These are phyloP conservation scores for Meandrina meandrites DNA, from an alignment of 92 coral and sea anemone species.

Conservation along the genomic window DNA sequence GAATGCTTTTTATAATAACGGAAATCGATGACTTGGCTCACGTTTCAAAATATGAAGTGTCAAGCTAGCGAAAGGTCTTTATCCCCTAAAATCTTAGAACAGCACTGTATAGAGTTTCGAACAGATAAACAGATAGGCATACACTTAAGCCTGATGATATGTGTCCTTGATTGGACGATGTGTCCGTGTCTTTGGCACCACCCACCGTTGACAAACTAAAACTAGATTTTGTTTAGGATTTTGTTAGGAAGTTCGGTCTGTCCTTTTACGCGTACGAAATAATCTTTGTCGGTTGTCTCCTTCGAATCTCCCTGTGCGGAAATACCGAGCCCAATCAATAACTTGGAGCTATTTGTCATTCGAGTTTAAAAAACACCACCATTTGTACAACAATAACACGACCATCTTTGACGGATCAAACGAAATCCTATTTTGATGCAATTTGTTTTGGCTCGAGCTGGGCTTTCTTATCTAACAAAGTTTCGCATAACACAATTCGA, in stretches of 20 bases:
- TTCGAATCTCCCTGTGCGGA: not conserved
- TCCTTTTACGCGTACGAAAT: not conserved
- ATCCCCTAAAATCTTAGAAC: not conserved
- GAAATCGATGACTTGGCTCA: constrained; percentile 11
- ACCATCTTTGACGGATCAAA: not conserved
- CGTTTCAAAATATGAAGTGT: constrained; percentile 2
- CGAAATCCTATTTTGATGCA: not conserved
- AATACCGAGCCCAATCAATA: not conserved
- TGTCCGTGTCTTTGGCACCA: not conserved
- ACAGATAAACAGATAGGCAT: constrained; percentile 18
- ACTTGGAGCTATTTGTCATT: not conserved
- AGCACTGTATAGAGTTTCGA: not conserved
- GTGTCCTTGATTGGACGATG: not conserved
- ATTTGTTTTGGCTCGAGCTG: constrained; percentile 1
- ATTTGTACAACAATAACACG: constrained; percentile 2
- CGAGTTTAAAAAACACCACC: constrained; percentile 16
- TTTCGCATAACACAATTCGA: constrained; percentile 1
- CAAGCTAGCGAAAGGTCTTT: not conserved
- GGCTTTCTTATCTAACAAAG: not conserved
- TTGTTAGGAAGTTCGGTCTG: not conserved
- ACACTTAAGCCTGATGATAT: not conserved
- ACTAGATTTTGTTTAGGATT: too few relatives aligned
- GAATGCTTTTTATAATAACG: not conserved
- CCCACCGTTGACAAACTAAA: not conserved
- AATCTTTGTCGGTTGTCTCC: too few relatives aligned